Evolutionary conservation across 1,140 invertebrate genomes (phyloP).

Genomic region (Sitobion miscanthi): DNA sequence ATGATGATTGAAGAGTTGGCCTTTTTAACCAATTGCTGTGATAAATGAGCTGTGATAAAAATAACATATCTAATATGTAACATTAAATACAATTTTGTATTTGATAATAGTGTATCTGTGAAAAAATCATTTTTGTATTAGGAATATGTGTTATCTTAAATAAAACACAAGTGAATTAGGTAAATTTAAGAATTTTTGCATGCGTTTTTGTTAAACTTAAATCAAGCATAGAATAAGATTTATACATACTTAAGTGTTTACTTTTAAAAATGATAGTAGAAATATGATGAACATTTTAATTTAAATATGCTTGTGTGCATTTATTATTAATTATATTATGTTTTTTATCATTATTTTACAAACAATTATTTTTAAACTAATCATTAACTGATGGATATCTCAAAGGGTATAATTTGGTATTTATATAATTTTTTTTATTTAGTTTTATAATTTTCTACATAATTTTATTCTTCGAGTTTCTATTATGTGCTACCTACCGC

Average conservation of each 20-base stretch:
- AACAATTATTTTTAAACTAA: background rate
- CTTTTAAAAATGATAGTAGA: constrained; percentile 17
- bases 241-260: constrained; percentile 46
- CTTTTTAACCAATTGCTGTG: constrained; percentile 39
- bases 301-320: constrained; percentile 4
- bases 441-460: constrained; percentile 42
- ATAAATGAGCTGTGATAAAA: constrained; percentile 50
- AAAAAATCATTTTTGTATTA: constrained; percentile 32
- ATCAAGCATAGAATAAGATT: constrained; percentile 34
- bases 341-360: constrained; percentile 37
- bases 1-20: background rate
- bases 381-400: constrained; percentile 3
- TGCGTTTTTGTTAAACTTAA: constrained; percentile 39
- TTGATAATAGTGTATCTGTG: constrained; percentile 33
- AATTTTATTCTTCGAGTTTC: background rate
- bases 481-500: background rate
- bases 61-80: constrained; percentile 31
- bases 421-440: constrained; percentile 40
- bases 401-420: constrained; percentile 24
- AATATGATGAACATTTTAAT: constrained; percentile 23
- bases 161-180: background rate
- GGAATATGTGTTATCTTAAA: constrained; percentile 8
- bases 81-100: constrained; percentile 50
- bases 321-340: constrained; percentile 37
- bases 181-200: constrained; percentile 44